These are phyloP conservation scores for Brachypteracias leptosomus DNA, from an alignment of 2,113 vertebrate species.

Conservation along the genomic window DNA sequence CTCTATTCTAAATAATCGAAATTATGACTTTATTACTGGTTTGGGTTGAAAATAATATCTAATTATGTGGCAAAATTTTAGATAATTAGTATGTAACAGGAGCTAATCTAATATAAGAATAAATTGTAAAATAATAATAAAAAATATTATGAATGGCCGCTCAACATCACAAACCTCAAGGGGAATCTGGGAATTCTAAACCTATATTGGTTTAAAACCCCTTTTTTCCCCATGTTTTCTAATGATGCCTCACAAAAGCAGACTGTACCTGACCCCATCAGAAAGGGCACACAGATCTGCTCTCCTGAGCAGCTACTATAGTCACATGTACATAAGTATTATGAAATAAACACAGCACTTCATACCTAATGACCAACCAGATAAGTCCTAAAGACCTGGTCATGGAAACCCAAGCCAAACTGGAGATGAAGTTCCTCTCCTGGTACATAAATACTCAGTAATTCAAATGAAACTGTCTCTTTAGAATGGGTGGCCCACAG, in stretches of 20 bases:
- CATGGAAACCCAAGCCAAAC: background rate
- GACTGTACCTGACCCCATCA: background rate
- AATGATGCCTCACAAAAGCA: background rate
- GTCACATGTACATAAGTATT: background rate
- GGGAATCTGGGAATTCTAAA: background rate
- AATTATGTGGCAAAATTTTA: slow-evolving; percentile 27
- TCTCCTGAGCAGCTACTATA: background rate
- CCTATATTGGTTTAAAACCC: accelerated
- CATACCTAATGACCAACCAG: background rate
- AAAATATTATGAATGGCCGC: background rate
- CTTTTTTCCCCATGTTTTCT: background rate
- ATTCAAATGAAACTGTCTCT: background rate
- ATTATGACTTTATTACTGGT: slow-evolving; percentile 47
- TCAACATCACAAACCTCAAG: background rate
- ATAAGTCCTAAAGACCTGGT: background rate
- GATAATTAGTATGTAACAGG: slow-evolving; percentile 45
- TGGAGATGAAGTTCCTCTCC: background rate
- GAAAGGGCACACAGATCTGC: background rate
- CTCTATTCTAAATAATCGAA: slow-evolving; percentile 43
- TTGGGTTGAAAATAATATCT: slow-evolving; percentile 56
- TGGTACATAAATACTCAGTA: background rate
- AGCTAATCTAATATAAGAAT: slow-evolving; percentile 39
- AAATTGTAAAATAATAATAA: background rate
- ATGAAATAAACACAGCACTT: background rate
- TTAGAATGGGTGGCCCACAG: background rate